Evolutionary conservation across 1,140 invertebrate species (phyloP).

Genomic region (Babylonia areolata): DNA sequence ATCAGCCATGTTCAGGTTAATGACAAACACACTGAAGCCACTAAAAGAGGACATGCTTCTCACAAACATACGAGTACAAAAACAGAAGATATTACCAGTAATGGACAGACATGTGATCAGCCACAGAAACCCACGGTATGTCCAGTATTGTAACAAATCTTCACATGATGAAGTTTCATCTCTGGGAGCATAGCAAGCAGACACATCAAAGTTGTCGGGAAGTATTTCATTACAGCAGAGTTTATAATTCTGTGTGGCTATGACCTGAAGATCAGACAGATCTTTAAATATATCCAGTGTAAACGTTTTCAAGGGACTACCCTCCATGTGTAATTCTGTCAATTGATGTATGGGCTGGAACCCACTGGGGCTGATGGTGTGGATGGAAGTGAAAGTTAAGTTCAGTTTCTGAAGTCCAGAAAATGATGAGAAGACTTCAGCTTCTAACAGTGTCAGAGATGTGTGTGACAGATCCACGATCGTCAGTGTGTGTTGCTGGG

Average conservation of each 20-base stretch:
- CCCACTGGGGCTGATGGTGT: background rate
- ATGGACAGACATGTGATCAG: conserved; percentile 43
- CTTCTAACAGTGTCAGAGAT: background rate
- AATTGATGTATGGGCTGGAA: conserved; percentile 15
- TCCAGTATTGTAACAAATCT: conserved; percentile 40
- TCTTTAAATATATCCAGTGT: conserved; percentile 41
- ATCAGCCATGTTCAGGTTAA: conserved; percentile 58
- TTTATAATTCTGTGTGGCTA: conserved; percentile 43
- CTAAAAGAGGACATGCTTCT: conserved; percentile 30
- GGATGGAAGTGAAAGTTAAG: conserved; percentile 9
- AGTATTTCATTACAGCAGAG: conserved; percentile 49
- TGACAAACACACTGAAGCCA: conserved; percentile 48
- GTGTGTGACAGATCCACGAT: background rate
- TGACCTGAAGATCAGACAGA: conserved; percentile 28
- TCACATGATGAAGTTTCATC: conserved; percentile 54
- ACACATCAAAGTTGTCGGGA: background rate
- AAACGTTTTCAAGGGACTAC: conserved; percentile 35
- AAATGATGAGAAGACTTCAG: background rate
- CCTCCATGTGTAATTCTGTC: conserved; percentile 30
- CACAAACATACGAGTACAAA: conserved; percentile 32
- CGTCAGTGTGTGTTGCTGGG: background rate
- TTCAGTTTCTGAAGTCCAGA: conserved; percentile 4
- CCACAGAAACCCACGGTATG: conserved; percentile 47
- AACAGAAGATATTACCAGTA: conserved; percentile 46
- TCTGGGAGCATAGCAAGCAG: conserved; percentile 43